Conservation (phyloP, 2,888 invertebrate species). For the Seira ritae region DNA sequence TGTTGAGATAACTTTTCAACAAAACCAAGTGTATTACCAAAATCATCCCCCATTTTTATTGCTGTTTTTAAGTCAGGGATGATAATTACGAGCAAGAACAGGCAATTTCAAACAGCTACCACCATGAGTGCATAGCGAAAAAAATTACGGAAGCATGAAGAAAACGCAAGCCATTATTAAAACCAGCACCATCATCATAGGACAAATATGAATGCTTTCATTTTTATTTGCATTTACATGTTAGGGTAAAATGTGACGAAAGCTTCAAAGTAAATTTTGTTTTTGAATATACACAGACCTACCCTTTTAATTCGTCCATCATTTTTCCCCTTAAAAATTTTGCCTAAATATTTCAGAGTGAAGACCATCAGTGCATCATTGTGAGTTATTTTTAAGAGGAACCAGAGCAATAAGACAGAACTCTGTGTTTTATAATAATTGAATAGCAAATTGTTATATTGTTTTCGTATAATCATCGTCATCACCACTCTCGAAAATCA, state of each 20-base stretch:
- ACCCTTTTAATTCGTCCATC: background rate
- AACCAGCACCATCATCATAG: background rate
- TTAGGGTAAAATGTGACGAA: conserved; percentile 2
- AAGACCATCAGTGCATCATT: background rate
- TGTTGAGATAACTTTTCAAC: background rate
- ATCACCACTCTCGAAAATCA: too few relatives aligned
- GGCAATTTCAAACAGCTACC: conserved; percentile 1
- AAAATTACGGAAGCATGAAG: conserved; percentile 23
- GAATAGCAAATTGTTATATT: too few relatives aligned
- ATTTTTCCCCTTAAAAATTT: background rate
- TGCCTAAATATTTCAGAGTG: background rate
- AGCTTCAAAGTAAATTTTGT: background rate
- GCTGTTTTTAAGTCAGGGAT: conserved; percentile 13
- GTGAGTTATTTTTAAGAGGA: background rate
- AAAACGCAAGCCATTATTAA: background rate
- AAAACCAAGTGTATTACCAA: background rate
- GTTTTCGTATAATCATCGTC: too few relatives aligned
- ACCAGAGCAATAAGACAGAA: conserved; percentile 5
- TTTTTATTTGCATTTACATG: conserved; percentile 1
- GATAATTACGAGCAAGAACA: background rate
- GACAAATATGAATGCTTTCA: background rate
- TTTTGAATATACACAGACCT: background rate
- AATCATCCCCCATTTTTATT: background rate
- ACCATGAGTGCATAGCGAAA: background rate
- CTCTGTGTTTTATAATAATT: too few relatives aligned